Evolutionary conservation across 2,888 invertebrate species (phyloP), one percentile per base, ranked within the genome.

Genomic region (Chironomus riparius): DNA sequence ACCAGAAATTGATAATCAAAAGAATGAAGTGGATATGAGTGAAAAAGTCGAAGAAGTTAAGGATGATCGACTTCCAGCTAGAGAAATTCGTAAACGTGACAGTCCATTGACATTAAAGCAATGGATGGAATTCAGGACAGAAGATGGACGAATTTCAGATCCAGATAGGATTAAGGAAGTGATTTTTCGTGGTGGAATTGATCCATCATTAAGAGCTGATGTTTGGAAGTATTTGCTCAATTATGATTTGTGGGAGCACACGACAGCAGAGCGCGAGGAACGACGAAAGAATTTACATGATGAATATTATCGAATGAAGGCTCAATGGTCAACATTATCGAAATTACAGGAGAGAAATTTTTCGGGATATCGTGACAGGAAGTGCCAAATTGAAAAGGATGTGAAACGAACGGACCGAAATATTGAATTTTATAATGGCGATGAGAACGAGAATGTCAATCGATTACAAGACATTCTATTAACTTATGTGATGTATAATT

Each of bases 401-500:
- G 98, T 99, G 0, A 94, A 93, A 78, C 87, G 99, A 79, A 98
- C 98, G 0, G 98, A 99, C 82, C 87, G 98, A 79, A 92, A 92
- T 0, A 90, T 94, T 80, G 90, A 91, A 6, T 98, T 92, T 84
- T 99, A 91, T 83, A 91, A 94, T n/a, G 98, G 97, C 0, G 96
- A 97, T 78, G 89, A 94, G 79, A 98, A 98, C 84, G 90, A 92
- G 0, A 97, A 98, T 83, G 84, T 98, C 74, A 86, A 88, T 77
- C 87, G 92, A 13, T 84, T 99, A 3, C 90, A 93, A 79, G 96
- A 98, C 81, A 94, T 99, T 79, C 87, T 99, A 3, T 95, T 98
- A 95, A 98, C 98, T 0, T 99, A 98, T 82, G 92, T 96, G 56
- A 98, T 98, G 98, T 98, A 96, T 82, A 97, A 98, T 86, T 98